Base-by-base conservation (phyloP, 2,888 invertebrate genomes). In the Trissolcus japonicus region DNA sequence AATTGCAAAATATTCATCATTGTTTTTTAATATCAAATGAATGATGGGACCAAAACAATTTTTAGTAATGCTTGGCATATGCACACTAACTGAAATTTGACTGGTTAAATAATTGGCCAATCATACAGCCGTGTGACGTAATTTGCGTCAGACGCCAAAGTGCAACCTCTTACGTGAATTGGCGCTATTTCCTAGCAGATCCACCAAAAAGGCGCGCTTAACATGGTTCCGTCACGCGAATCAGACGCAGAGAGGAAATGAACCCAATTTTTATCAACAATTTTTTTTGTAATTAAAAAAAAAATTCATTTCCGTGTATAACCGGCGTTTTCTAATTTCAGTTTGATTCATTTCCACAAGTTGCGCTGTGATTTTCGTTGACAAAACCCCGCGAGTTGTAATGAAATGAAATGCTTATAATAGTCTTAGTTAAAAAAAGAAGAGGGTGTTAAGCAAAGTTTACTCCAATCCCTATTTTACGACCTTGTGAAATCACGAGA, bases 41-140 rank as follows among this genome's bases (percentile, higher is more conserved):
- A 25, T 25, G 3, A 4, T 4, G 4, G 6, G 25, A 4, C 6
- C 25, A 25, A 25, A 25, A 25, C 2, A 25, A 25, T 19, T 19
- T 2, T 19, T 19, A 19, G 19, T 19, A 35, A 35, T 9, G 9
- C 35, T 6, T 7, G 6, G 35, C 35, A 9, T 35, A 9, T 9
- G 9, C 35, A 9, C 9, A 9, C 9, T 7, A 35, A 35, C 9
- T 2, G 35, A 35, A 35, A 35, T 51, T 19, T 19, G 19, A 17
- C 16, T 11, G 13, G 17, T 11, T 19, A 29, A 54, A 29, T 54
- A 54, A 54, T 54, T 54, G 54, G 54, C 54, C 54, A 29, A 54
- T 54, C 29, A 29, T 29, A 16, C 29, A 21, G 54, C 3, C 54
- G 3, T 29, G 54, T 54, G 54, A 54, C 54, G 54, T 25, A 54